These are phyloP conservation scores for Drosophila hamatofila DNA, from an alignment of 2,888 invertebrate species.

Conservation along the genomic window DNA sequence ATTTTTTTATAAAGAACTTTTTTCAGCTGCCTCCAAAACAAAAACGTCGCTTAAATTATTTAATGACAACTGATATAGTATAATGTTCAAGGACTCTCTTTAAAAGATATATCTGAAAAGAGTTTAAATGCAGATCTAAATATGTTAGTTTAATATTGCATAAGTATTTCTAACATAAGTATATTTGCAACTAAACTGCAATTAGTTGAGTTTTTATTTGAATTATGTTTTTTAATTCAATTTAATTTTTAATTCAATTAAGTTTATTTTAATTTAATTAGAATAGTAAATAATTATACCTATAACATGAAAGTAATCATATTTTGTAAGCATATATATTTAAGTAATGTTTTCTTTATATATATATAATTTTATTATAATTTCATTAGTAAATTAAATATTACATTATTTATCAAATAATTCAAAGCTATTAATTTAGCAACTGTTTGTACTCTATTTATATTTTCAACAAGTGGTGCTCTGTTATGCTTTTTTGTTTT, in stretches of 20 bases:
- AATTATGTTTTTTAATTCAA: no score
- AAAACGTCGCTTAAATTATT: slow-evolving; percentile 41
- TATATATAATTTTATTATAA: no score
- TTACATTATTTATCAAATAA: no score
- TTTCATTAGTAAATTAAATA: no score
- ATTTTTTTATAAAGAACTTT: slow-evolving; percentile 36
- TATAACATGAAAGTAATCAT: no score
- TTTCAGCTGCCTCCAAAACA: slow-evolving; percentile 43
- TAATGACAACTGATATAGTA: slow-evolving; percentile 48
- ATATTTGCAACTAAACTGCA: slow-evolving; percentile 36
- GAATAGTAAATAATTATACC: no score
- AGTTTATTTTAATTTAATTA: neutral
- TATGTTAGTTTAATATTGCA: slow-evolving; percentile 13
- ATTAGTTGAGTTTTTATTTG: neutral
- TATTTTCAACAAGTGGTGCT: neutral
- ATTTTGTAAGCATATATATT: no score
- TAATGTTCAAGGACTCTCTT: neutral
- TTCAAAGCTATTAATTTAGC: no score
- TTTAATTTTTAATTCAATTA: no score
- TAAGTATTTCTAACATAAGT: slow-evolving; percentile 27
- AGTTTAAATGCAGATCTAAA: slow-evolving; percentile 32
- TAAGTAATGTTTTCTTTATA: no score
- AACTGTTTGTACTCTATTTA: neutral
- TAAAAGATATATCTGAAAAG: neutral
- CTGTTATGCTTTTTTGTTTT: neutral